A percentile compares a stretch with the other conserved stretches of the same genome.
Evolutionary conservation across 2,797 vertebrate genomes (phyloP).

Genomic region (Micropoecilia bifurca): DNA sequence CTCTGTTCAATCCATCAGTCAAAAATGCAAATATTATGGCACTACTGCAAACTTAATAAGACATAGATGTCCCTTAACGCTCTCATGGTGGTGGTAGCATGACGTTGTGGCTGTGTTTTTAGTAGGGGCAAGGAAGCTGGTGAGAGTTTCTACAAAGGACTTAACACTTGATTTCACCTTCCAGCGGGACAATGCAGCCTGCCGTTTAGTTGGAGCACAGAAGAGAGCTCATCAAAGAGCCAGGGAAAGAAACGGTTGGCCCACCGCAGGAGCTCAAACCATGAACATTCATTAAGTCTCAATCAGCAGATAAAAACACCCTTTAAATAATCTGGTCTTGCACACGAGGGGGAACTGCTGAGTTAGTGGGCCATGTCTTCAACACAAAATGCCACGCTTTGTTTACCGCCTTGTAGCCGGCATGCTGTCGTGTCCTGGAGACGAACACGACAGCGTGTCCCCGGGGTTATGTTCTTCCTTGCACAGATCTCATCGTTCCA

Average conservation of each 20-base stretch:
- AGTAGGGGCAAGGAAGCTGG: background rate
- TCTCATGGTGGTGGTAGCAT: no score
- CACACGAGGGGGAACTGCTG: conserved; percentile 12
- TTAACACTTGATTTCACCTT: no score
- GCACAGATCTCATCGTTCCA: conserved; percentile 15
- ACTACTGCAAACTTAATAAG: background rate
- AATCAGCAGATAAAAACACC: conserved; percentile 50
- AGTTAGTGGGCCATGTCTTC: conserved; percentile 6
- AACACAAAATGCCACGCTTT: conserved; percentile 1
- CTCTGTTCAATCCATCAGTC: background rate
- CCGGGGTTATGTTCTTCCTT: background rate
- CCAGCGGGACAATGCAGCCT: background rate
- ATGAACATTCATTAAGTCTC: conserved; percentile 50
- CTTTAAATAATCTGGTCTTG: conserved; percentile 29
- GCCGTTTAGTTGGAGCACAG: conserved; percentile 27
- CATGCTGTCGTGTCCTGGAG: background rate
- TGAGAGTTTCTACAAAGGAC: background rate
- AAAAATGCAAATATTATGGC: background rate
- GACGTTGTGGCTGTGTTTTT: no score
- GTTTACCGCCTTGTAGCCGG: background rate
- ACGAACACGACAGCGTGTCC: background rate
- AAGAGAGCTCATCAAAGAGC: conserved; percentile 59
- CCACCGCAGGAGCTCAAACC: conserved; percentile 51
- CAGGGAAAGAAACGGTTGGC: conserved; percentile 44
- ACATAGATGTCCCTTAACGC: no score